Conservation (phyloP, 2,797 vertebrate species). For the Antennarius maculatus region DNA sequence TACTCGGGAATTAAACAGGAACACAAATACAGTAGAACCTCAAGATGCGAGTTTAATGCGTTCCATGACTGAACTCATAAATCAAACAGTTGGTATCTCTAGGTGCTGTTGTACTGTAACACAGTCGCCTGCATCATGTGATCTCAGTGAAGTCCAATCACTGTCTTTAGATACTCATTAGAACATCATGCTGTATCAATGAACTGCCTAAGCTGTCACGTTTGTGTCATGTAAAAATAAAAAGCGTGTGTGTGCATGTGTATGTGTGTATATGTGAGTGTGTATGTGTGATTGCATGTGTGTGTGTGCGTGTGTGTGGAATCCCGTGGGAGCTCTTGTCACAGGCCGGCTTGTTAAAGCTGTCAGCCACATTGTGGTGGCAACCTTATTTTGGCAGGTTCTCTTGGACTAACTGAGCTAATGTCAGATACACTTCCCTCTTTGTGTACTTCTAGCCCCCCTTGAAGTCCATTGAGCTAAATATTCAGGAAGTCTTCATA, state of each 20-base stretch:
- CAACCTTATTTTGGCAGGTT: conserved; percentile 25
- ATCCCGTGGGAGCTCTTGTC: conserved; percentile 33
- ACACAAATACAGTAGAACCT: no score
- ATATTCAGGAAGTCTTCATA: no score
- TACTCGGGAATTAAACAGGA: not conserved
- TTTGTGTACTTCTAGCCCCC: not conserved
- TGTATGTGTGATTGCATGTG: not conserved
- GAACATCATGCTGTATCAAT: conserved; percentile 15
- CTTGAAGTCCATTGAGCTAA: not conserved
- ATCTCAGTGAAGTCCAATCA: conserved; percentile 13
- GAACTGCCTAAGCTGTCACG: not conserved
- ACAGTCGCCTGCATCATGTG: not conserved
- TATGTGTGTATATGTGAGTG: not conserved
- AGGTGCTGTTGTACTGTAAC: no score
- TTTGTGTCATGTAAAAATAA: not conserved
- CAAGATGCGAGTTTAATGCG: no score
- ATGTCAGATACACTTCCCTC: not conserved
- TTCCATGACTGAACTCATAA: no score
- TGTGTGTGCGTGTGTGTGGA: conserved; percentile 9
- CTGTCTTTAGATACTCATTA: conserved; percentile 2
- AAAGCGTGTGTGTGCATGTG: not conserved
- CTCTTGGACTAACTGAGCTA: conserved; percentile 9
- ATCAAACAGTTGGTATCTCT: no score
- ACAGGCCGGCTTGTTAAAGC: conserved; percentile 30
- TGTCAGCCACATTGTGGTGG: conserved; percentile 26